Conservation (phyloP, 1,140 invertebrate genomes). For the Drosophila pandora region DNA sequence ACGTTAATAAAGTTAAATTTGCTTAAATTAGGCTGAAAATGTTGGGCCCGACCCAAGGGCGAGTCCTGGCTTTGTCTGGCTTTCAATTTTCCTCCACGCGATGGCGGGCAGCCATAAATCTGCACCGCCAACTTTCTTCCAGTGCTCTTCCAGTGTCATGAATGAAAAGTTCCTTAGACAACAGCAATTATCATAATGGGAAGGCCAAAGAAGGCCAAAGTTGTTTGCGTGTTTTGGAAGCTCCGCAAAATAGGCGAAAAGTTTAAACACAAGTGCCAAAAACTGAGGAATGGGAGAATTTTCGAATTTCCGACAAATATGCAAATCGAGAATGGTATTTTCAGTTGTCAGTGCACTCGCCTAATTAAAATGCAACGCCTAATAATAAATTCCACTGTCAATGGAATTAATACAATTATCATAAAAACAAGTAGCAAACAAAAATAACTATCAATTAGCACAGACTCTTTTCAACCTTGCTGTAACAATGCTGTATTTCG, state of each 20-base stretch:
- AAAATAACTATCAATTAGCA: conserved; percentile 17
- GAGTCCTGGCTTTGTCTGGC: conserved; percentile 2
- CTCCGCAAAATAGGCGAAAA: conserved; percentile 39
- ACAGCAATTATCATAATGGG: conserved; percentile 66
- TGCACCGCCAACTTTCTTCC: conserved; percentile 18
- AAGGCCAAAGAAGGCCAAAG: conserved; percentile 21
- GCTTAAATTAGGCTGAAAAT: conserved; percentile 36
- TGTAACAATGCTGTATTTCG: neutral
- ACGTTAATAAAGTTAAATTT: conserved; percentile 51
- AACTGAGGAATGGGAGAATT: neutral
- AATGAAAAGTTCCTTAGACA: conserved; percentile 40
- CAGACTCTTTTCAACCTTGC: neutral
- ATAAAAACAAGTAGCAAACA: neutral
- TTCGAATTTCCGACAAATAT: conserved; percentile 13
- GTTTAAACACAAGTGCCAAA: conserved; percentile 11
- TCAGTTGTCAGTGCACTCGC: conserved; percentile 11
- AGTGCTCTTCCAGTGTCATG: conserved; percentile 8
- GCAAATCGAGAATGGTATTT: conserved; percentile 16
- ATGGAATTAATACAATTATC: conserved; percentile 16
- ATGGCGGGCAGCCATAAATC: conserved; percentile 34
- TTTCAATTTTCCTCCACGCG: conserved; percentile 13
- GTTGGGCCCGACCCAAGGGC: neutral
- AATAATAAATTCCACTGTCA: conserved; percentile 3
- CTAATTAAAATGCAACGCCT: conserved; percentile 9
- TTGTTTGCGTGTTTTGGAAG: conserved; percentile 10